Base-by-base conservation (phyloP, 2,888 invertebrate genomes). In the Tubulanus polymorphus region DNA sequence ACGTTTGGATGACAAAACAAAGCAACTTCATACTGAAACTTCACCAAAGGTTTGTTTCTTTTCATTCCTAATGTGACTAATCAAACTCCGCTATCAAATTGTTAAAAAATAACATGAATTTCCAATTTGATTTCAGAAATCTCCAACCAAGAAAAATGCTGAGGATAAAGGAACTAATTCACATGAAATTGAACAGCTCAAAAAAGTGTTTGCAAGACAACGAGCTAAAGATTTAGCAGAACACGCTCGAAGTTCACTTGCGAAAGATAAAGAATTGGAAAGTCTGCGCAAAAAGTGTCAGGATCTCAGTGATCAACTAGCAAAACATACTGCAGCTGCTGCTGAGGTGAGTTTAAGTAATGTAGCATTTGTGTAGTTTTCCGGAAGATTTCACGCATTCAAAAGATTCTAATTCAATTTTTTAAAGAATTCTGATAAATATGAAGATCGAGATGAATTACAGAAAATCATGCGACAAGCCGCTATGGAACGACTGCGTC, bases 401-500 rank as follows among this genome's bases (percentile, higher is more conserved):
- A n/a, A n/a, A n/a, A n/a, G n/a, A n/a, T n/a, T n/a, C n/a, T n/a
- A n/a, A n/a, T n/a, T n/a, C n/a, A n/a, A n/a, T n/a, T 28, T 37
- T 47, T 51, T 49, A 26, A 48, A 63, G 66, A 61, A 57, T 50
- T 26, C 37, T 32, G 63, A 58, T 47, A 46, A 61, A 35, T 72
- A 70, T 54, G 70, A 68, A 41, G 72, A 73, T 54, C 72, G 71
- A 56, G 72, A 71, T 51, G 74, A 78, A 56, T 60, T 79, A 55
- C 76, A 78, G 48, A 68, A 68, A 47, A 73, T 79, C 28, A 72
- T 80, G 51, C 75, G 76, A 59, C 75, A 76, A 53, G 78, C 80
- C 10, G 79, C 79, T 48, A 80, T 79, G 59, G 81, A 81, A 61
- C 60, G 79, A 49, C 67, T 81, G n/a, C 75, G 74, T 62, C 65